A percentile compares a stretch with the other conserved stretches of the same genome.
Conservation (phyloP, 1,140 invertebrate genomes). For the Bombyx mandarina region DNA sequence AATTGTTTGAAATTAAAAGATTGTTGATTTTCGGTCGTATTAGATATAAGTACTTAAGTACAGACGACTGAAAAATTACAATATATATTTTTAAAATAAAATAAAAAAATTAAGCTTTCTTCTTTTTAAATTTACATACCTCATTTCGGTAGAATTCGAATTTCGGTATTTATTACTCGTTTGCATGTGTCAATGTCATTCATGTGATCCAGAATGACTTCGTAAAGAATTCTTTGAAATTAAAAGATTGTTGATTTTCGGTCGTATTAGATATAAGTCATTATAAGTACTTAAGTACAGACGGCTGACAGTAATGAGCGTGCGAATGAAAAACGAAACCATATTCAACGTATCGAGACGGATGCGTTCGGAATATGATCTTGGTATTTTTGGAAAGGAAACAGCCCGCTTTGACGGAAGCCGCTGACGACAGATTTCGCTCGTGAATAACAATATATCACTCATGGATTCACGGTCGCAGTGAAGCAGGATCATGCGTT, state of each 20-base stretch:
- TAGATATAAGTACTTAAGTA: slow-evolving; percentile 10
- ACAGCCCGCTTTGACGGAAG: slow-evolving; percentile 20
- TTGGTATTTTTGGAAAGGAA: slow-evolving; percentile 37
- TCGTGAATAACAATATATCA: slow-evolving; percentile 35
- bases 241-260: neutral
- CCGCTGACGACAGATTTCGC: slow-evolving; percentile 29
- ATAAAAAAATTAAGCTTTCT: too few species aligned
- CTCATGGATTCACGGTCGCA: slow-evolving; percentile 30
- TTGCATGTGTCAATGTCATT: too few species aligned
- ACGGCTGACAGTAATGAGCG: slow-evolving; percentile 22
- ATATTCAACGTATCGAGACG: slow-evolving; percentile 26
- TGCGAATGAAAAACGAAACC: slow-evolving; percentile 25
- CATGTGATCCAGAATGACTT: too few species aligned
- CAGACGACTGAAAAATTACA: slow-evolving; percentile 10
- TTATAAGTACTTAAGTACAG: slow-evolving; percentile 11
- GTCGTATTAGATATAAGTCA: slow-evolving; percentile 1
- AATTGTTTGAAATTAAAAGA: too few species aligned
- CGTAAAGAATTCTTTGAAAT: too few species aligned
- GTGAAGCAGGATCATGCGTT: slow-evolving; percentile 7
- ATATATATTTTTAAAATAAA: too few species aligned
- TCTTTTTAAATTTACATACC: too few species aligned
- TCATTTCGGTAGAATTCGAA: too few species aligned
- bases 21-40: neutral
- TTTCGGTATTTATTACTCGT: too few species aligned
- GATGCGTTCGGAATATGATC: slow-evolving; percentile 32